A percentile compares a stretch with the other conserved stretches of the same genome.
Evolutionary conservation across 2,888 invertebrate genomes (phyloP).

Genomic region (Apodemia duryi): DNA sequence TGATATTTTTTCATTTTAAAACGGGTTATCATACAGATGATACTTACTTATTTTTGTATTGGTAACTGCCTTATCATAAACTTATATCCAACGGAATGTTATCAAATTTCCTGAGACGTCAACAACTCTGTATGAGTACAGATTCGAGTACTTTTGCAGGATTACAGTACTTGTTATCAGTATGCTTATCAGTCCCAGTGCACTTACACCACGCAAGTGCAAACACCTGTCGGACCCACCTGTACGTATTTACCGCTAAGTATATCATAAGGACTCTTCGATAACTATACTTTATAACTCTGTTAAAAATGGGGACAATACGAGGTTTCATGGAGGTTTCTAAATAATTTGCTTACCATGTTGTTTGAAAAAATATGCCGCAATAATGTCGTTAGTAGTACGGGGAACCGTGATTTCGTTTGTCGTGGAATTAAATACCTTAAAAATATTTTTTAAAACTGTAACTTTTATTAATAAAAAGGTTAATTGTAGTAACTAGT

Average conservation of each 20-base stretch:
- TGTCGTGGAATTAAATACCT: too few relatives aligned
- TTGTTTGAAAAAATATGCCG: background rate
- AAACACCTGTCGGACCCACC: slow-evolving; percentile 69
- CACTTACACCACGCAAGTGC: slow-evolving; percentile 62
- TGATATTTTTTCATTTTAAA: too few relatives aligned
- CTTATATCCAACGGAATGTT: slow-evolving; percentile 4
- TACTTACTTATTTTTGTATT: background rate
- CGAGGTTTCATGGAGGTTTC: background rate
- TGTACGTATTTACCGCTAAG: slow-evolving; percentile 37
- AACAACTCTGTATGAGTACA: background rate
- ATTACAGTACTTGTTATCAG: slow-evolving; percentile 49
- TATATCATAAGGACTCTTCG: slow-evolving; percentile 16
- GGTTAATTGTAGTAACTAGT: too few relatives aligned
- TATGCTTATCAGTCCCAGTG: slow-evolving; percentile 52
- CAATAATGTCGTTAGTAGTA: too few relatives aligned
- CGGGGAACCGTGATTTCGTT: too few relatives aligned
- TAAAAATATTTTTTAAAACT: too few relatives aligned
- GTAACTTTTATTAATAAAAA: too few relatives aligned
- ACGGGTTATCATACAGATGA: too few relatives aligned
- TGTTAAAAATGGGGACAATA: background rate
- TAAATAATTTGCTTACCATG: background rate
- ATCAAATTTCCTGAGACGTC: slow-evolving; percentile 14
- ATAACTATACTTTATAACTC: background rate
- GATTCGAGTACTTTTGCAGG: slow-evolving; percentile 26
- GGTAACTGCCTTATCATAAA: background rate